Conservation (phyloP, 2,113 vertebrate species). For the Tylochromis polylepis region DNA sequence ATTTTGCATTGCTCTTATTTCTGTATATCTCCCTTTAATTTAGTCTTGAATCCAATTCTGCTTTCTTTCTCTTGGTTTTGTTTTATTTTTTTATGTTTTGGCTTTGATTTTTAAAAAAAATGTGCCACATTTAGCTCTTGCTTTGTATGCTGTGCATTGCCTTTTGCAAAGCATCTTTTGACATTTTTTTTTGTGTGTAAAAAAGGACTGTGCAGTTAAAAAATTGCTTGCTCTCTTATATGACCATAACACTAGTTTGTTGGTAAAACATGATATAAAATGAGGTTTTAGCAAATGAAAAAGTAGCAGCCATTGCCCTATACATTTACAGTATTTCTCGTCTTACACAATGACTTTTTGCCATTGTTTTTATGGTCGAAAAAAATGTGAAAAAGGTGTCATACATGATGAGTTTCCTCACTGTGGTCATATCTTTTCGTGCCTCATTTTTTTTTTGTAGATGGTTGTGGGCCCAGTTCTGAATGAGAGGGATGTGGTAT, state of each 20-base stretch:
- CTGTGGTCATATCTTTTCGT: constrained; percentile 19
- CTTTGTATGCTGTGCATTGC: background rate
- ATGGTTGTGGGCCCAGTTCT: constrained; percentile 37
- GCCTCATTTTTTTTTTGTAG: constrained; percentile 23
- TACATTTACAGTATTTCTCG: background rate
- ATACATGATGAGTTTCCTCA: constrained; percentile 21
- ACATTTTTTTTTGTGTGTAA: background rate
- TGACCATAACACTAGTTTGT: background rate
- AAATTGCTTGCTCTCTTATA: background rate
- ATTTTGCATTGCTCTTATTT: background rate
- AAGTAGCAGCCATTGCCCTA: background rate
- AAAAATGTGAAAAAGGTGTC: background rate
- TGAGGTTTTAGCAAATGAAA: background rate
- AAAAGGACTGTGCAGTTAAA: background rate
- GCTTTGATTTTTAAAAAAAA: background rate
- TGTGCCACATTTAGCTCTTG: background rate
- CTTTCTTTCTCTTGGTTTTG: background rate
- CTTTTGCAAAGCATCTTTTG: background rate
- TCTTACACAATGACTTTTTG: background rate
- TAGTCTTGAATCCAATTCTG: background rate
- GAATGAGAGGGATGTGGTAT: constrained; percentile 54
- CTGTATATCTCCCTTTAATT: background rate
- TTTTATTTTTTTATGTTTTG: background rate
- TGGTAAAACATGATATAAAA: background rate
- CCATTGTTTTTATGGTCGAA: background rate